phyloP scores from a whole-genome alignment of 2,888 invertebrate genomes.

The Falcaria lacertinaria region DNA sequence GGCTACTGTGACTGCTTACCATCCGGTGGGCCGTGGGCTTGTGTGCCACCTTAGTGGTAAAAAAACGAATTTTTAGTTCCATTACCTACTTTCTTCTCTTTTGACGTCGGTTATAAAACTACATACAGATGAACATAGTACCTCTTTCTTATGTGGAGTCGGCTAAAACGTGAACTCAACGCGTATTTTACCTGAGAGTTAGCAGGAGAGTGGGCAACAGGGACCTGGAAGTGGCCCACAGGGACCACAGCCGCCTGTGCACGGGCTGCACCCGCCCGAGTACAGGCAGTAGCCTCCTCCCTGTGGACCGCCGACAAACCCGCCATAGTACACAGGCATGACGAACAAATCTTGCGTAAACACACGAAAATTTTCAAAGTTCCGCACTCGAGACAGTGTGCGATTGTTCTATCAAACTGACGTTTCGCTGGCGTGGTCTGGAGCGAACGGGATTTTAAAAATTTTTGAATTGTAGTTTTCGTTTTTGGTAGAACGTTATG shows the following conservation, averaged over 20 bases:
- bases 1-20: too few species aligned
- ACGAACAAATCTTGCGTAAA: constrained; percentile 1
- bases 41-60: too few species aligned
- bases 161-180: neutral
- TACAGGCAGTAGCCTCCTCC: constrained; percentile 56
- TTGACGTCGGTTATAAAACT: too few species aligned
- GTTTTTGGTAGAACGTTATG: neutral
- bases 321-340: constrained; percentile 65
- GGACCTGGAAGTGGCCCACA: constrained; percentile 35
- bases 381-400: neutral
- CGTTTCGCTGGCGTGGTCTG: neutral
- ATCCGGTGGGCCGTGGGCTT: too few species aligned
- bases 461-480: neutral
- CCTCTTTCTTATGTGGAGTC: too few species aligned
- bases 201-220: constrained; percentile 39
- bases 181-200: constrained; percentile 17
- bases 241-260: constrained; percentile 44
- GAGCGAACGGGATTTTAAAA: neutral
- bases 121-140: too few species aligned
- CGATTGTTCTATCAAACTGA: neutral
- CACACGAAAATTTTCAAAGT: neutral
- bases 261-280: constrained; percentile 34
- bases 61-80: too few species aligned
- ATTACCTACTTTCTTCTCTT: too few species aligned
- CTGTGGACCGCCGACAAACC: constrained; percentile 58